Percentiles rank a stretch among this genome's conserved stretches.
phyloP scores from a whole-genome alignment of 2,113 vertebrate genomes.

The Chaenogobius annularis region DNA sequence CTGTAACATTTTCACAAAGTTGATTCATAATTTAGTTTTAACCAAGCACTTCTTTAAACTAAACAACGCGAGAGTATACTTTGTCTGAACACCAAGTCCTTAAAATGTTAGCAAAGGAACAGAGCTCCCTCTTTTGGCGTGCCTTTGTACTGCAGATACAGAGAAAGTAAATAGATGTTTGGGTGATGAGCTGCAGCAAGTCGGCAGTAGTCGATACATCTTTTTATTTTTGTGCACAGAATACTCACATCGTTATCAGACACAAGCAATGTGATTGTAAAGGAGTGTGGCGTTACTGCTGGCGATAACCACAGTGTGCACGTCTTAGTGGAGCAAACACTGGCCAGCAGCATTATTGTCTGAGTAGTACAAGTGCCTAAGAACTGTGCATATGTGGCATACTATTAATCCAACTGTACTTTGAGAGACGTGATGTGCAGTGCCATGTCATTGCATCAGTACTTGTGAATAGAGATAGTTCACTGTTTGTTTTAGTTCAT shows the following conservation, averaged over 20 bases:
- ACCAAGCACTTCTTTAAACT: conserved; percentile 59
- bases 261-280: conserved; percentile 14
- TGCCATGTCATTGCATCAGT: conserved; percentile 47
- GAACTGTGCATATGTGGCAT: conserved; percentile 60
- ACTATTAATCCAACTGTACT: conserved; percentile 23
- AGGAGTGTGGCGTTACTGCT: conserved; percentile 17
- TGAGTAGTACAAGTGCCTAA: conserved; percentile 76
- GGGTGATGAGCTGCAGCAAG: conserved; percentile 11
- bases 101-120: conserved; percentile 41
- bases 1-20: conserved; percentile 27
- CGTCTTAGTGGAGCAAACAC: conserved; percentile 51
- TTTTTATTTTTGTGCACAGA: not conserved
- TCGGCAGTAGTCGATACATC: conserved; percentile 7
- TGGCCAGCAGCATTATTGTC: conserved; percentile 63
- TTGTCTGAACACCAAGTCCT: conserved; percentile 41
- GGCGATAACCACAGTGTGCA: conserved; percentile 35
- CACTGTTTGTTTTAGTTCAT: conserved; percentile 29
- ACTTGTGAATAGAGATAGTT: conserved; percentile 24
- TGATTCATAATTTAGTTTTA: conserved; percentile 64
- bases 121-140: conserved; percentile 73
- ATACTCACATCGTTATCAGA: not conserved
- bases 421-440: conserved; percentile 34
- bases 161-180: conserved; percentile 31
- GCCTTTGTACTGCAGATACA: conserved; percentile 67
- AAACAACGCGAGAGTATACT: conserved; percentile 30